Base-by-base conservation (phyloP, 2,888 invertebrate species). In the Cryptus armator region DNA sequence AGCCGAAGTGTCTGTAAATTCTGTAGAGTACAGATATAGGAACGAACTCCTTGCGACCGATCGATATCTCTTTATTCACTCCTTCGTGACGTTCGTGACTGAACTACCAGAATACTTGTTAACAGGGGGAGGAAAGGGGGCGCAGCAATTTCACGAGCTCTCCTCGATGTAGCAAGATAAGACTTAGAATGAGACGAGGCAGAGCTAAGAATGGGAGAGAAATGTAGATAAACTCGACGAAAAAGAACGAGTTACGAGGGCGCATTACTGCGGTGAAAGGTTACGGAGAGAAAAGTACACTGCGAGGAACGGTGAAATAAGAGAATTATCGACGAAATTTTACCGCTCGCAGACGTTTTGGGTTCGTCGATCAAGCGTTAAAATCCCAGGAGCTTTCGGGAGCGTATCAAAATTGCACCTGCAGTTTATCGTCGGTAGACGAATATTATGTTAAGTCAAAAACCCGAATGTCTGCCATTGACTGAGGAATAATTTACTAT, bases 1-100 rank as follows among this genome's bases (percentile, higher is more conserved):
- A 37, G 12, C 7, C 43, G 37, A 7, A 37, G n/a, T 9, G 43
- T 19, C 32, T 32, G n/a, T 43, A 43, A 16, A 24, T 53, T 44
- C 3, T 43, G 24, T 0, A 6, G 1, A 12, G 10, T 74, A 62
- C 7, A 74, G 46, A 62, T 29, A 48, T 29, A 62, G 62, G 1
- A 14, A 5, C 0, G 48, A 29, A 10, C 46, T 59, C 12, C 14
- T 44, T n/a, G 48, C 62, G n/a, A 68, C 43, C 44, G 78, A 51
- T 83, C 83, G 74, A 78, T 78, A 74, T 14, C 48, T 53, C 68
- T 78, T 83, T 83, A 74, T 78, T 79, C 78, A 64, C 62, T 78
- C 46, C 68, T 70, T 74, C 78, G 68, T 62, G 74, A 83, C 62
- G 68, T 78, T 83, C 83, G 83, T 83, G 83, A 83, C 83, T 59